Base-by-base conservation (phyloP, 2,888 invertebrate genomes). In the Glyphotaelius pellucidus region DNA sequence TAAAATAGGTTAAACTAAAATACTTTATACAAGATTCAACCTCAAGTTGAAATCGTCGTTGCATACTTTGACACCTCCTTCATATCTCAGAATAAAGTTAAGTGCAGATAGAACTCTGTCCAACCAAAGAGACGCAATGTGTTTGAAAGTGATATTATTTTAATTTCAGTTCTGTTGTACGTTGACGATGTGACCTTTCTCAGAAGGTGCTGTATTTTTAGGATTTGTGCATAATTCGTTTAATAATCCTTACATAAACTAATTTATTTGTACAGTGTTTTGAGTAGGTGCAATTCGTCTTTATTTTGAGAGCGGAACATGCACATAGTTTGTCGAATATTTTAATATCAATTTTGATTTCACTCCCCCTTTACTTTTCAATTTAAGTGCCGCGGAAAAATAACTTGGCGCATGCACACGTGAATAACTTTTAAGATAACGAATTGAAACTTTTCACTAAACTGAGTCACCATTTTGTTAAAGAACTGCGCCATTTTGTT, bases 391-490 rank as follows among this genome's bases (percentile, higher is more conserved):
- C 67, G 5, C 52, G 14, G 67, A 47, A 52, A 67, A 30, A 15
- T 30, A 83, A 30, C 35, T 31, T 2, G 12, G 47, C 31, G 52
- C 86, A 31, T 31, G 12, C 19, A 31, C 52, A n/a, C 15, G 79
- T 2, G 31, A 31, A 88, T 32, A 88, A 79, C 31, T 86, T 86
- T 31, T 30, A 30, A 42, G 52, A 86, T 86, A 52, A 31, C 88
- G 67, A 35, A 47, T 25, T 12, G 35, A 80, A 89, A 89, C 35
- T 89, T 89, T 79, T 32, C 38, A n/a, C 38, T 80, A 32, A 89
- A 89, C 88, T 89, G 25, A 79, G 32, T 80, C 80, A 35, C 79
- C 88, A 89, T 79, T 89, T 67, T 67, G 9, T n/a, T 9, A 7
- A 67, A 67, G 67, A 25, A n/a, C 67, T n/a, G 25, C 67, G 67